These are phyloP conservation scores for Spinus pinus DNA, from an alignment of 2,797 vertebrate species.

Conservation along the genomic window DNA sequence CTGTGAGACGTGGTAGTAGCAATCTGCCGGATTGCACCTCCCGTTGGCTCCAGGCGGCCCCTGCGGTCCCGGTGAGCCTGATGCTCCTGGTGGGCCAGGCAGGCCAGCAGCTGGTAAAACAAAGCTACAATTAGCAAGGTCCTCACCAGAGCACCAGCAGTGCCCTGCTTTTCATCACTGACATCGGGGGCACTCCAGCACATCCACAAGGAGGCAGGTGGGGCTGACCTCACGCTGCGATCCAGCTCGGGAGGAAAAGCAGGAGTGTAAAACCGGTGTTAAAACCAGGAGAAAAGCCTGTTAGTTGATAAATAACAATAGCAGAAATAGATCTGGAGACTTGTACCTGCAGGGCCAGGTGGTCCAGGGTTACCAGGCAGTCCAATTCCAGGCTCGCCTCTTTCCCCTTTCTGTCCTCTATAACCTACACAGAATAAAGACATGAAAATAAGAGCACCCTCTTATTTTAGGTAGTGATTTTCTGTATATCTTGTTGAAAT, in stretches of 20 bases:
- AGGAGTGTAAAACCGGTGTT: rapidly evolving
- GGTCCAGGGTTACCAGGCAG: slow-evolving; percentile 87
- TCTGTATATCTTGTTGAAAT: neutral
- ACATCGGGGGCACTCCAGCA: neutral
- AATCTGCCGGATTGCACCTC: slow-evolving; percentile 87
- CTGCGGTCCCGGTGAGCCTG: slow-evolving; percentile 79
- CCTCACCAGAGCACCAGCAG: rapidly evolving
- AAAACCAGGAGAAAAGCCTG: neutral
- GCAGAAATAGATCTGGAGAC: slow-evolving; percentile 13
- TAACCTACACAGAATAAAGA: slow-evolving; percentile 82
- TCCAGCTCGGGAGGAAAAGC: neutral
- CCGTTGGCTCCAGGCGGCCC: slow-evolving; percentile 86
- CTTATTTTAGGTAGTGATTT: neutral
- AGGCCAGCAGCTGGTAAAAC: slow-evolving; percentile 74
- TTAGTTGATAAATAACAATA: neutral
- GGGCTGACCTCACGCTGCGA: rapidly evolving
- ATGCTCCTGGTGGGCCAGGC: slow-evolving; percentile 73
- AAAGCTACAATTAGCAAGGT: slow-evolving; percentile 43
- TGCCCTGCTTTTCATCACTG: neutral
- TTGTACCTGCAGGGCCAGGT: slow-evolving; percentile 86
- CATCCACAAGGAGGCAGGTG: neutral
- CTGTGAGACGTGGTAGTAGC: slow-evolving; percentile 77
- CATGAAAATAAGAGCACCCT: slow-evolving; percentile 38
- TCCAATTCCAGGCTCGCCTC: slow-evolving; percentile 93
- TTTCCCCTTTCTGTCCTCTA: slow-evolving; percentile 97